These are phyloP conservation scores for Geococcyx californianus DNA, from an alignment of 2,113 vertebrate genomes.

Conservation along the genomic window DNA sequence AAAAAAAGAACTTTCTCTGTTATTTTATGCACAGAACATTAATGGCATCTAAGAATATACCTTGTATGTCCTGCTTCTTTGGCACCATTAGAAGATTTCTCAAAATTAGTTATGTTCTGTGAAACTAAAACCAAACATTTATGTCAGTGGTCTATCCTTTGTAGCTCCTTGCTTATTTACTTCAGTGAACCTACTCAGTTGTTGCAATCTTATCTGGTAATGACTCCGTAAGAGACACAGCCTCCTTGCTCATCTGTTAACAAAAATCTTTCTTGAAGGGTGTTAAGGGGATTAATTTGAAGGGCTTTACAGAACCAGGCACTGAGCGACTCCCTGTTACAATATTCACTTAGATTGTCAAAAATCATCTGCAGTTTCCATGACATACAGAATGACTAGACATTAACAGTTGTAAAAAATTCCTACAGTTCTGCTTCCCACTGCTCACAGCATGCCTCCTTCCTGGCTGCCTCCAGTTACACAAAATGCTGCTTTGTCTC, in stretches of 20 bases:
- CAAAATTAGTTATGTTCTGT: neutral
- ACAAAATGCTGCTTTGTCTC: slow-evolving; percentile 31
- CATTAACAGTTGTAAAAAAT: neutral
- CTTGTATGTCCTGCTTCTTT: neutral
- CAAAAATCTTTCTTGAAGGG: neutral
- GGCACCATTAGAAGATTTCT: neutral
- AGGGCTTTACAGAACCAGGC: neutral
- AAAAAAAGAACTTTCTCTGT: neutral
- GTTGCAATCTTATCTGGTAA: neutral
- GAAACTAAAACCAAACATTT: neutral
- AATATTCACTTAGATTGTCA: neutral
- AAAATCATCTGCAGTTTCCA: neutral
- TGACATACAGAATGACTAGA: neutral
- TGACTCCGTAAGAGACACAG: neutral
- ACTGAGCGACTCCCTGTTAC: neutral
- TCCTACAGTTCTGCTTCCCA: neutral
- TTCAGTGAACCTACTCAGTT: neutral
- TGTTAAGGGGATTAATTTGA: neutral
- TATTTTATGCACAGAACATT: neutral
- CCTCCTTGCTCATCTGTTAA: neutral
- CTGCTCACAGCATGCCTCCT: slow-evolving; percentile 19
- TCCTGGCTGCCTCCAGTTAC: neutral
- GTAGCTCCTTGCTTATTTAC: neutral
- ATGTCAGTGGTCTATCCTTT: neutral
- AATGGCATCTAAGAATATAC: neutral